Conservation (phyloP, 2,113 vertebrate species). For the Micronycteris hirsuta region DNA sequence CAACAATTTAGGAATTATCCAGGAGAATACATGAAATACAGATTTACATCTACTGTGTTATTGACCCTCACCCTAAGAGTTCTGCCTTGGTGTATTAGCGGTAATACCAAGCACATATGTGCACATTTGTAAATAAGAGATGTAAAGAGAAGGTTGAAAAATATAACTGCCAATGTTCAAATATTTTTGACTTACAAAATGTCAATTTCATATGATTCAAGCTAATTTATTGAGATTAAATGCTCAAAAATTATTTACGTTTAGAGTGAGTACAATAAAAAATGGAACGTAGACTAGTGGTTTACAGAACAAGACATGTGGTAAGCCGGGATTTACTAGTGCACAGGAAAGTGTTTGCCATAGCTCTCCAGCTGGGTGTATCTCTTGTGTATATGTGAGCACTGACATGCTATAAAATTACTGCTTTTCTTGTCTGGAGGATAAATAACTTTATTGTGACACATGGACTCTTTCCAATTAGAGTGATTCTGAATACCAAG, state of each 20-base stretch:
- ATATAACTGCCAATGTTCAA: neutral
- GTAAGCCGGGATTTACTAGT: neutral
- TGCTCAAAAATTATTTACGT: neutral
- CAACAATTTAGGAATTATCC: neutral
- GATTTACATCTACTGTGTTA: neutral
- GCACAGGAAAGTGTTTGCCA: neutral
- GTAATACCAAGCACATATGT: neutral
- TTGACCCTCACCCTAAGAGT: neutral
- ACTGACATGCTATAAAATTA: neutral
- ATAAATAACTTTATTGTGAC: constrained; percentile 31
- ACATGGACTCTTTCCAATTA: constrained; percentile 14
- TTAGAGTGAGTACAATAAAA: neutral
- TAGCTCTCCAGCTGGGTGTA: neutral
- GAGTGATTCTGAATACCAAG: neutral
- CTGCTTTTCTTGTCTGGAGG: neutral
- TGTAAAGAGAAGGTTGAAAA: neutral
- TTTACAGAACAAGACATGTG: neutral
- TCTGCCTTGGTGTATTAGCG: neutral
- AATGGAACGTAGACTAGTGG: neutral
- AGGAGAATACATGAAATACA: neutral
- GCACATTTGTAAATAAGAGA: neutral
- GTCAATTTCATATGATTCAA: neutral
- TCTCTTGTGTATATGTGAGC: neutral
- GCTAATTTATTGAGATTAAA: neutral
- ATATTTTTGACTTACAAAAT: neutral